These are phyloP conservation scores for Lycorma delicatula DNA, from an alignment of 1,140 invertebrate genomes.

Conservation along the genomic window DNA sequence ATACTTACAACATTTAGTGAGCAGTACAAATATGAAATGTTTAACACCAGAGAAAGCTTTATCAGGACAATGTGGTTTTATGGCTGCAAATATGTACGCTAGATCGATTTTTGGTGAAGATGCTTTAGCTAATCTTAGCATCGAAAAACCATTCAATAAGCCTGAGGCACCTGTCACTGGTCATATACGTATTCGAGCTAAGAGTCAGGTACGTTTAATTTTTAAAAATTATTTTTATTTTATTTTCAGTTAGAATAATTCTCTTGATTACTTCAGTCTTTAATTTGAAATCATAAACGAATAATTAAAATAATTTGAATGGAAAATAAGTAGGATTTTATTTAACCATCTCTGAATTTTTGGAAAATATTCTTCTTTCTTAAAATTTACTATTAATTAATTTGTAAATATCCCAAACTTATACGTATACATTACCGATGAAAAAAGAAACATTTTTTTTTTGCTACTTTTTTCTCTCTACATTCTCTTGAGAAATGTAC, in stretches of 20 bases:
- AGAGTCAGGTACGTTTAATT: constrained; percentile 71
- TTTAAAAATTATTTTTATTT: constrained; percentile 16
- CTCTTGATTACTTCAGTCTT: neutral
- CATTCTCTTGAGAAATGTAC: too few species aligned
- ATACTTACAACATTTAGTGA: constrained; percentile 86
- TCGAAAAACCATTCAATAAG: constrained; percentile 89
- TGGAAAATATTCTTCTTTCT: neutral
- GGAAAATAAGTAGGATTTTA: neutral
- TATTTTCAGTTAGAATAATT: neutral
- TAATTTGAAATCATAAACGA: neutral
- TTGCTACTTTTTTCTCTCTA: too few species aligned
- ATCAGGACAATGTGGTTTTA: constrained; percentile 94
- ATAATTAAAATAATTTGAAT: neutral
- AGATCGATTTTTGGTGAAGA: constrained; percentile 99
- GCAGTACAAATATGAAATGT: constrained; percentile 98
- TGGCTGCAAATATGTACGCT: constrained; percentile 99
- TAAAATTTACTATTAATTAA: neutral
- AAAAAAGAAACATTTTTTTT: too few species aligned
- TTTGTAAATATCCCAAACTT: too few species aligned
- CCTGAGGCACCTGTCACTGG: constrained; percentile 84
- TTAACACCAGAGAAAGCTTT: constrained; percentile 93
- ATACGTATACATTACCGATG: too few species aligned
- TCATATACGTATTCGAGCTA: constrained; percentile 94
- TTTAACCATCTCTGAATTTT: neutral
- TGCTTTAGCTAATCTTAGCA: constrained; percentile 94